phyloP scores from a whole-genome alignment of 1,140 invertebrate genomes.

The Paraescarpia echinospica region DNA sequence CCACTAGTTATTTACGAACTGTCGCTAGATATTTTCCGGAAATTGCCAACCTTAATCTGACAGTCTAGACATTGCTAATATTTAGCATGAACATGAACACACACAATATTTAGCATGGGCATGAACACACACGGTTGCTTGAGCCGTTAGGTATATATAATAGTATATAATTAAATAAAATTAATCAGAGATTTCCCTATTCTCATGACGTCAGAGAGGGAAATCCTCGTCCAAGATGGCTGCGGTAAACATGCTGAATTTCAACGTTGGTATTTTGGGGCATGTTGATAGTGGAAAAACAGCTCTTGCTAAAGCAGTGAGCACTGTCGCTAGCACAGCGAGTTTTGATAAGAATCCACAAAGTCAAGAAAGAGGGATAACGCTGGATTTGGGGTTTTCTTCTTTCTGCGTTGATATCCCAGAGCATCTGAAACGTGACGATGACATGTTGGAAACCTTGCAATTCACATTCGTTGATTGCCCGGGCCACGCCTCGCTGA shows the following conservation, averaged over 20 bases:
- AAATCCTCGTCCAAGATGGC: conserved; percentile 13
- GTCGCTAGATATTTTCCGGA: too few species aligned
- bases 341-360: conserved; percentile 80
- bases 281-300: conserved; percentile 83
- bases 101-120: background rate
- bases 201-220: conserved; percentile 1
- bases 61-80: background rate
- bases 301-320: conserved; percentile 70
- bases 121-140: background rate
- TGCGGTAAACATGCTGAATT: conserved; percentile 59
- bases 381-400: conserved; percentile 78
- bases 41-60: background rate
- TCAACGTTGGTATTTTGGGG: conserved; percentile 77
- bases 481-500: conserved; percentile 78
- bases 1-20: too few species aligned
- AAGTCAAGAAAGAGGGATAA: conserved; percentile 75
- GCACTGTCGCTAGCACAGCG: conserved; percentile 72
- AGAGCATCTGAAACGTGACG: conserved; percentile 52
- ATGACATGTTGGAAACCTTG: conserved; percentile 47
- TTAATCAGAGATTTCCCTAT: background rate
- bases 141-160: background rate
- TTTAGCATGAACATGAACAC: too few species aligned
- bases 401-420: conserved; percentile 64
- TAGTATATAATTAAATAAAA: background rate
- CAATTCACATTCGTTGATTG: conserved; percentile 80